These are phyloP conservation scores for Heliconius eleuchia DNA, from an alignment of 1,140 invertebrate genomes.

Conservation along the genomic window DNA sequence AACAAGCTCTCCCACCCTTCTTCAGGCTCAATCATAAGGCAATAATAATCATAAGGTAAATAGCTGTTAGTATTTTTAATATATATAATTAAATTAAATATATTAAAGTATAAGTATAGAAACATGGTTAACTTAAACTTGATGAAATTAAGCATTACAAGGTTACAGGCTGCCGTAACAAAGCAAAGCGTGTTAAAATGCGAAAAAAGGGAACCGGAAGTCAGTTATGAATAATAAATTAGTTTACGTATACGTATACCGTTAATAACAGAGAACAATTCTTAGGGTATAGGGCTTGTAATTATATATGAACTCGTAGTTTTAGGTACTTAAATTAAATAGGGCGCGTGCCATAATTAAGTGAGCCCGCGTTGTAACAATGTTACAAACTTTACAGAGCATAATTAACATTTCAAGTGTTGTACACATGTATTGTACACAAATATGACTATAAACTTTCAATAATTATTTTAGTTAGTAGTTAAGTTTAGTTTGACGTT, in stretches of 20 bases:
- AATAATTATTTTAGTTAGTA: not conserved
- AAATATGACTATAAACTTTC: not conserved
- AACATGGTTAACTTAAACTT: too few relatives aligned
- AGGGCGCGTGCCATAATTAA: constrained; percentile 10
- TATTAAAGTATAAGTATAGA: too few relatives aligned
- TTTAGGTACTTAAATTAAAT: constrained; percentile 4
- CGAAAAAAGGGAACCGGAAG: too few relatives aligned
- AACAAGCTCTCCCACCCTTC: too few relatives aligned
- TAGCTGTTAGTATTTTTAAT: too few relatives aligned
- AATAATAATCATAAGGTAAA: too few relatives aligned
- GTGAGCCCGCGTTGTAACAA: constrained; percentile 7
- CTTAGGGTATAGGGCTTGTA: not conserved
- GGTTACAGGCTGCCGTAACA: too few relatives aligned
- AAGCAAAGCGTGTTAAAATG: too few relatives aligned
- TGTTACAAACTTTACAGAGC: not conserved
- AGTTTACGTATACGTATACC: not conserved
- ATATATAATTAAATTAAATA: too few relatives aligned
- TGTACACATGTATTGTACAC: not conserved
- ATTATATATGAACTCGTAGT: constrained; percentile 1
- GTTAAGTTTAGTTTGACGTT: not conserved
- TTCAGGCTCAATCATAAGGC: too few relatives aligned
- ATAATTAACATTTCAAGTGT: constrained; percentile 3
- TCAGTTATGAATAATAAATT: too few relatives aligned
- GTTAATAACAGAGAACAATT: not conserved
- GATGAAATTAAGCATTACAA: too few relatives aligned